These are phyloP conservation scores for Craseonycteris thonglongyai DNA, from an alignment of 2,113 vertebrate species.

Conservation along the genomic window DNA sequence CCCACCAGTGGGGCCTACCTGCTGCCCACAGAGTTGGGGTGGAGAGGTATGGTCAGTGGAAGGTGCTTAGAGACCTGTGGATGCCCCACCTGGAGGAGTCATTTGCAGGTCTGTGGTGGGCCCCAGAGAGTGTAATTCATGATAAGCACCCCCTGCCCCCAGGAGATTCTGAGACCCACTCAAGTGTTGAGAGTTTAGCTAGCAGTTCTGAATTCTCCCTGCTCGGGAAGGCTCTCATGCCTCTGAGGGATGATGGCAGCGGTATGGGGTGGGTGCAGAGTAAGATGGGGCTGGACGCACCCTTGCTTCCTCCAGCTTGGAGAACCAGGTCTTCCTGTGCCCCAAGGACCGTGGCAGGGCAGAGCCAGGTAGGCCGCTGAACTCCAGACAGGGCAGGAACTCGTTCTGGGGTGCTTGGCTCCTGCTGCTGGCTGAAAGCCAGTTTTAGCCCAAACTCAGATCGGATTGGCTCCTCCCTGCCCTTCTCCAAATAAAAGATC, in stretches of 20 bases:
- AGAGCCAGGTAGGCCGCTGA: not conserved
- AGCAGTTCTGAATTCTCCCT: not conserved
- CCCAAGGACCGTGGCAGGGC: not conserved
- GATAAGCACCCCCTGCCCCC: not conserved
- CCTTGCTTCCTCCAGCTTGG: not conserved
- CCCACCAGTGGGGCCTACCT: constrained; percentile 19
- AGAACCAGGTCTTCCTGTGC: not conserved
- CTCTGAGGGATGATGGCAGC: not conserved
- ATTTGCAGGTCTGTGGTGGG: not conserved
- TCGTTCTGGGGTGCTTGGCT: not conserved
- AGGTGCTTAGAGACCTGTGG: not conserved
- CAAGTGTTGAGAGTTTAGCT: not conserved
- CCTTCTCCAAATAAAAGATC: not conserved
- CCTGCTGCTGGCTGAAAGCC: not conserved
- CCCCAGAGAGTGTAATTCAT: not conserved
- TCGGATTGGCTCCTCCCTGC: not conserved
- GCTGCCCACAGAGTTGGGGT: constrained; percentile 15
- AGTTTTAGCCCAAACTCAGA: not conserved
- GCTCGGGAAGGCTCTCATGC: not conserved
- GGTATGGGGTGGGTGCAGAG: not conserved
- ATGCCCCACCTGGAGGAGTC: not conserved
- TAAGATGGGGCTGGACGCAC: not conserved
- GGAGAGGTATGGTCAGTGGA: not conserved
- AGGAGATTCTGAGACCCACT: not conserved
- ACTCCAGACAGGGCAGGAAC: not conserved